Base-by-base conservation (phyloP, 2,113 vertebrate species). In the Beaufortia kweichowensis region DNA sequence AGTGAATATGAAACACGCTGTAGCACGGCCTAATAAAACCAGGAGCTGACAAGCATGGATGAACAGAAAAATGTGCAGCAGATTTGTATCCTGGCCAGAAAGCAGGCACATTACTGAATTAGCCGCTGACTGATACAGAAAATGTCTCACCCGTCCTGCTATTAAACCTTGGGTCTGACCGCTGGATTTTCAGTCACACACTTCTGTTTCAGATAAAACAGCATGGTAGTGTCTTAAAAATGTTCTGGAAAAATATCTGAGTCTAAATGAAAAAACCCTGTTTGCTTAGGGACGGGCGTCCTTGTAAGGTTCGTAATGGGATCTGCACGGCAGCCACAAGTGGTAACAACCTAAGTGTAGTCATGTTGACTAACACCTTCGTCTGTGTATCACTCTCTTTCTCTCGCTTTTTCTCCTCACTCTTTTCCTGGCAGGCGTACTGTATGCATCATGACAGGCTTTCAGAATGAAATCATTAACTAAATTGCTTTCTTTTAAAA, bases 391-490 rank as follows among this genome's bases (percentile, higher is more conserved):
- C 35, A 55, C 80, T 82, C 73, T 81, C 76, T 79, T 63, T 59
- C 75, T 65, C 74, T 59, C 70, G 66, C 79, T 76, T 74, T 79
- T 53, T 55, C 33, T 55, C 57, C 24, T 17, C 72, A 9, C 61
- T 67, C 60, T 76, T 76, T 83, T 81, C 66, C 86, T 88, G 80
- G 82, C 85, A 81, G 53, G 33, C 76, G 62, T 68, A 75, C 83
- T 78, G 77, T 85, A 83, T 84, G 85, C 86, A 89, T 87, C 87
- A 85, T 84, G 86, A 89, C 86, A 86, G 81, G 77, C 83, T 85
- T 85, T 88, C 85, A 84, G 89, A 90, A 90, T 90, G 87, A 91
- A 91, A 92, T 90, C 88, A 91, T 89, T 88, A 90, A 85, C 89
- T 86, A 88, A 91, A 91, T 88, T 89, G 89, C 88, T 90, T 89